These are phyloP conservation scores for Hystrix brachyura DNA, from an alignment of 2,113 vertebrate genomes.

Conservation along the genomic window DNA sequence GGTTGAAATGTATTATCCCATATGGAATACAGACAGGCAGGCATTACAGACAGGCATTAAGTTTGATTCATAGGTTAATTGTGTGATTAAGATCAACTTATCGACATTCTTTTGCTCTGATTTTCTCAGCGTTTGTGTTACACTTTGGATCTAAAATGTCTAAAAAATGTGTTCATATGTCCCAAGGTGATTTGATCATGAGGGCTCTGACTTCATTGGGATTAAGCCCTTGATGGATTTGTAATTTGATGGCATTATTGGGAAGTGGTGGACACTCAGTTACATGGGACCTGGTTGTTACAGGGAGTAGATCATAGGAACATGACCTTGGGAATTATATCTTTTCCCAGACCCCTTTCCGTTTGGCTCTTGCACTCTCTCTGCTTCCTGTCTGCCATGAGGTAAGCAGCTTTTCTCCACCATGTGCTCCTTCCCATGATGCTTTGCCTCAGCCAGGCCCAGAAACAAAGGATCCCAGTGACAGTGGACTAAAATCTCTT, in stretches of 20 bases:
- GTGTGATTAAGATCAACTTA: neutral
- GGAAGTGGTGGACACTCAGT: neutral
- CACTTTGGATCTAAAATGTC: neutral
- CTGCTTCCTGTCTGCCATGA: neutral
- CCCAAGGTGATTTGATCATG: neutral
- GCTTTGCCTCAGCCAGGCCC: neutral
- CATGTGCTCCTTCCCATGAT: neutral
- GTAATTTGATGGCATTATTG: neutral
- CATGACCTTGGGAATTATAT: neutral
- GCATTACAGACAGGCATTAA: neutral
- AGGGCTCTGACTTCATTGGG: neutral
- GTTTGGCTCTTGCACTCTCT: neutral
- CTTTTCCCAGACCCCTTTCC: neutral
- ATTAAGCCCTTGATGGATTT: neutral
- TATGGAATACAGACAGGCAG: neutral
- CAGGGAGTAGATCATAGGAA: neutral
- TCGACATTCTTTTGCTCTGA: neutral
- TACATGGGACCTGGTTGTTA: neutral
- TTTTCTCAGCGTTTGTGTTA: neutral
- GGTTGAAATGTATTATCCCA: neutral
- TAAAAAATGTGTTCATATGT: neutral
- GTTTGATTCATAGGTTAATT: conserved; percentile 8
- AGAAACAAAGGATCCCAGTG: neutral
- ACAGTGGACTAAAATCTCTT: neutral
- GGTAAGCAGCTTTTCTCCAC: neutral